A percentile compares a stretch with the other conserved stretches of the same genome.
phyloP scores from a whole-genome alignment of 2,113 vertebrate species.

The Mormoops blainvillei region DNA sequence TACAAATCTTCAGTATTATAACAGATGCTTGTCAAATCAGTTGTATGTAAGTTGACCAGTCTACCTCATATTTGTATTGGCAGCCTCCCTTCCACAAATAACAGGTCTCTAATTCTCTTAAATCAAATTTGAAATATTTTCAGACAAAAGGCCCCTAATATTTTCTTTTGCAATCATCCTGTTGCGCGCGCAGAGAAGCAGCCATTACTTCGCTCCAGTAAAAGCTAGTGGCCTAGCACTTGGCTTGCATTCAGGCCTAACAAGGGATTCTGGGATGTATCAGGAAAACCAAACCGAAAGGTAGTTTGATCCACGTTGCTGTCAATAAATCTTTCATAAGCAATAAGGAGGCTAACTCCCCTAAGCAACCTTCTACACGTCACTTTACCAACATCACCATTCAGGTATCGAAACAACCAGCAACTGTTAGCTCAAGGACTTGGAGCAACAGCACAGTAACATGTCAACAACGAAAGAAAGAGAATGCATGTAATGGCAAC shows the following conservation, averaged over 20 bases:
- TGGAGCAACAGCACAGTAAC: conserved; percentile 14
- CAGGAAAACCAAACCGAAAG: conserved; percentile 55
- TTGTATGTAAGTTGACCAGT: conserved; percentile 76
- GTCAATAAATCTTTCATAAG: conserved; percentile 59
- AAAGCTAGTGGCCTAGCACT: conserved; percentile 77
- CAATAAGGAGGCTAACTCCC: conserved; percentile 24
- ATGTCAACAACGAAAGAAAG: conserved; percentile 42
- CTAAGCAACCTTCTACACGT: conserved; percentile 35
- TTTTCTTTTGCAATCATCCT: conserved; percentile 72
- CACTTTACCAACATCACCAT: background rate
- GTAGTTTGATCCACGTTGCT: conserved; percentile 46
- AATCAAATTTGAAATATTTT: conserved; percentile 59
- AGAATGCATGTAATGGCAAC: background rate
- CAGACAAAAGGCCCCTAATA: conserved; percentile 77
- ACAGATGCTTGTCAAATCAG: conserved; percentile 82
- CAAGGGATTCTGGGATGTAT: conserved; percentile 79
- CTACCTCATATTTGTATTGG: conserved; percentile 75
- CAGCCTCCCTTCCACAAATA: conserved; percentile 64
- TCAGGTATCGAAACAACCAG: background rate
- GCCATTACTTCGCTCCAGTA: conserved; percentile 73
- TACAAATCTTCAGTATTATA: conserved; percentile 83
- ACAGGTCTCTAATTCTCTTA: conserved; percentile 60
- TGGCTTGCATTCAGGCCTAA: conserved; percentile 76
- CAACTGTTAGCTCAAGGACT: conserved; percentile 25
- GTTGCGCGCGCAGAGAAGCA: conserved; percentile 70